These are phyloP conservation scores for Lipotes vexillifer DNA, from an alignment of 2,113 vertebrate species.

Conservation along the genomic window DNA sequence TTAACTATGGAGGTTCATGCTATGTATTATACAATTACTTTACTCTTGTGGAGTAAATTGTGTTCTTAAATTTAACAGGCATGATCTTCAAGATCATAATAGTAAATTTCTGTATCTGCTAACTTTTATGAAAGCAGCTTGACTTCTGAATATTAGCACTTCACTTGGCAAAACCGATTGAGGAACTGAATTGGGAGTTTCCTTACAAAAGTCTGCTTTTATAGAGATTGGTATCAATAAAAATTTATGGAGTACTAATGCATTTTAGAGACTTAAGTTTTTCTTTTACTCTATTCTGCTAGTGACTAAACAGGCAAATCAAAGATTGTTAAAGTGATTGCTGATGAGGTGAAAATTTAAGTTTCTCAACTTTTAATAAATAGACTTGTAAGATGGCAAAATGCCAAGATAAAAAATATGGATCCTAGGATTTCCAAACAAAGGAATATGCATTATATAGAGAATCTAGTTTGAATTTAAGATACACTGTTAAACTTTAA, in stretches of 20 bases:
- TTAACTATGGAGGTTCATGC: neutral
- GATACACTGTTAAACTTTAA: neutral
- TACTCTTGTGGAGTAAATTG: neutral
- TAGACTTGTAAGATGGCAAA: neutral
- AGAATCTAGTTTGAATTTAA: neutral
- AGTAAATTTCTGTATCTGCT: neutral
- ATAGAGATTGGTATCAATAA: neutral
- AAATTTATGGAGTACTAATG: neutral
- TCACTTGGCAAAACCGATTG: neutral
- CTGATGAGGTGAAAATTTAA: neutral
- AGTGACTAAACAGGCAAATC: neutral
- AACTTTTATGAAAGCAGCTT: constrained; percentile 23
- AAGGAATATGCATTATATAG: neutral
- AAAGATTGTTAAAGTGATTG: neutral
- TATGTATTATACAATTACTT: neutral
- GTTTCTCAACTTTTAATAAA: constrained; percentile 2
- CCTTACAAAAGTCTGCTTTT: neutral
- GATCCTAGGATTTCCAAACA: neutral
- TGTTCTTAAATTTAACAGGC: neutral
- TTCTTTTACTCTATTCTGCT: neutral
- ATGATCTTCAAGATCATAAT: neutral
- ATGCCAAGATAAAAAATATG: constrained; percentile 24
- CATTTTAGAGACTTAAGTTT: neutral
- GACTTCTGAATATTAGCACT: neutral
- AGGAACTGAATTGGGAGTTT: neutral